phyloP scores from a whole-genome alignment of 2,888 invertebrate genomes.

The Macrosiphum euphorbiae region DNA sequence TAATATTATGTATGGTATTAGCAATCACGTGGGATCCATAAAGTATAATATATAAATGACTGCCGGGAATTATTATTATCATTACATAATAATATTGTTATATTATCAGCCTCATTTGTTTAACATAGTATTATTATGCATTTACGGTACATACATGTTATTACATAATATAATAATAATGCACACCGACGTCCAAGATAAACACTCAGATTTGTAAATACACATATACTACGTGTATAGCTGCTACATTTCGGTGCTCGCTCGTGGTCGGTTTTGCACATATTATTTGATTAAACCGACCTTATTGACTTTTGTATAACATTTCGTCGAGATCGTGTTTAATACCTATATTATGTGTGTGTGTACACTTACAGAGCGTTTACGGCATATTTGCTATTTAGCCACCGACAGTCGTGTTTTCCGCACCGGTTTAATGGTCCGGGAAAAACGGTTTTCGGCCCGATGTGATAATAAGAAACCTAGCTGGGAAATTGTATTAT shows the following conservation, averaged over 20 bases:
- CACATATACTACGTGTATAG: background rate
- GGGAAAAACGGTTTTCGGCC: background rate
- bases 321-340: background rate
- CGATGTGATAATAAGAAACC: too few species aligned
- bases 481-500: too few species aligned
- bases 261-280: background rate
- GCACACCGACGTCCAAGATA: background rate
- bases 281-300: constrained; percentile 34
- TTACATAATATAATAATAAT: background rate
- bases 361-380: background rate
- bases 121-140: background rate
- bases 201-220: background rate
- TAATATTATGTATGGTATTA: background rate
- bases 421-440: background rate
- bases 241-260: background rate
- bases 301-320: constrained; percentile 26
- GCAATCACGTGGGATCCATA: background rate
- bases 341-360: background rate
- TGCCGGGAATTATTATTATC: background rate
- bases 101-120: background rate
- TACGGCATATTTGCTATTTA: background rate
- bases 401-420: background rate
- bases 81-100: background rate
- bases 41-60: background rate
- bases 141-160: background rate